These are phyloP conservation scores for Pheosia tremula DNA, from an alignment of 2,888 invertebrate genomes.

Conservation along the genomic window DNA sequence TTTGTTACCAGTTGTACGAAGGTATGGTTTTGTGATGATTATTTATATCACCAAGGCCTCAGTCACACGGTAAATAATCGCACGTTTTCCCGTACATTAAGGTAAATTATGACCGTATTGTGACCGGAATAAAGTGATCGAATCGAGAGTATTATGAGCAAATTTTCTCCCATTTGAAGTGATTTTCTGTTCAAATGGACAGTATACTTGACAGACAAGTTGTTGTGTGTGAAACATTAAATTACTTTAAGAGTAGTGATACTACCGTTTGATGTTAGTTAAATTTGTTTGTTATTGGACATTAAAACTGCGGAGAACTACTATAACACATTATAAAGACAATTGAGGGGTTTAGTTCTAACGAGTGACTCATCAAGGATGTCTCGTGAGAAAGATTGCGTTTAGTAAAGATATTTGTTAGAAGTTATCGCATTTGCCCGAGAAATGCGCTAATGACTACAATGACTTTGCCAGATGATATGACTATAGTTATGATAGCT, in stretches of 20 bases:
- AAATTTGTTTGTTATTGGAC: constrained; percentile 15
- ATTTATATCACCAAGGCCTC: no score
- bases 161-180: not conserved
- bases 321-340: constrained; percentile 22
- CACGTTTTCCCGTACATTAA: no score
- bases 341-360: constrained; percentile 35
- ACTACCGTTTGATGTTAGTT: not conserved
- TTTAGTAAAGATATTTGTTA: constrained; percentile 22
- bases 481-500: no score
- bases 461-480: no score
- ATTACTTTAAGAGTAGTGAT: not conserved
- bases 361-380: constrained; percentile 32
- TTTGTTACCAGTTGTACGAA: no score
- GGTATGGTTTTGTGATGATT: no score
- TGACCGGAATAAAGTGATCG: no score
- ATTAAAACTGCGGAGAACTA: constrained; percentile 16
- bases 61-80: no score
- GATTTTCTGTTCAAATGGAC: not conserved
- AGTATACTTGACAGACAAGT: no score
- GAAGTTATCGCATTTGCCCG: constrained; percentile 26
- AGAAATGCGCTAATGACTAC: constrained; percentile 9
- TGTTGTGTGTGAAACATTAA: not conserved
- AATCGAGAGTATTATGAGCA: no score
- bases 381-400: constrained; percentile 29
- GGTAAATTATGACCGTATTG: no score